Conservation (phyloP, 2,797 vertebrate species). For the Paedocypris micromegethes region DNA sequence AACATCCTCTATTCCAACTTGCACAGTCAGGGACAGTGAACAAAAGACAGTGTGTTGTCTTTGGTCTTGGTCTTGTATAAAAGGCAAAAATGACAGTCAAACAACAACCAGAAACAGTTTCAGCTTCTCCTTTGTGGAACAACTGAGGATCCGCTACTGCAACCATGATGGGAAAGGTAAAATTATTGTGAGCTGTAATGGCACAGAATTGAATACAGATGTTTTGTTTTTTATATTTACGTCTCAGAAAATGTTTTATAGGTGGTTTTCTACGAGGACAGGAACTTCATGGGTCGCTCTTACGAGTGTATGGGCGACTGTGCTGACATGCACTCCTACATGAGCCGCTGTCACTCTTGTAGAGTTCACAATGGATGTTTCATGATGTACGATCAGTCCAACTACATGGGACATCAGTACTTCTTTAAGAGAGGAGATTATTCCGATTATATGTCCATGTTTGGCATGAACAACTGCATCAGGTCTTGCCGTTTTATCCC, state of each 20-base stretch:
- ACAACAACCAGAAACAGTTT: conserved; percentile 17
- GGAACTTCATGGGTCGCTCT: conserved; percentile 64
- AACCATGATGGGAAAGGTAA: conserved; percentile 15
- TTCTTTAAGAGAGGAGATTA: conserved; percentile 66
- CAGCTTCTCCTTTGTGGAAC: conserved; percentile 6
- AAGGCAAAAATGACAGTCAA: conserved; percentile 8
- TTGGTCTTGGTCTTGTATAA: conserved; percentile 35
- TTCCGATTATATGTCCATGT: conserved; percentile 61
- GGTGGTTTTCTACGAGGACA: conserved; percentile 74
- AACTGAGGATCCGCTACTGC: neutral
- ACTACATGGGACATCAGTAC: conserved; percentile 62
- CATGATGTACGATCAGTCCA: conserved; percentile 65
- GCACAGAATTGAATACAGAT: neutral
- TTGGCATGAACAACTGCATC: conserved; percentile 55
- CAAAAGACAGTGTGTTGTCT: conserved; percentile 22
- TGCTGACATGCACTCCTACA: conserved; percentile 57
- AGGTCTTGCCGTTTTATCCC: conserved; percentile 60
- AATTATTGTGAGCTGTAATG: neutral
- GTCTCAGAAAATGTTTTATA: conserved; percentile 42
- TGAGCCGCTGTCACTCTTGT: conserved; percentile 67
- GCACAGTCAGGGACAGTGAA: conserved; percentile 39
- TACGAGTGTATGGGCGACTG: conserved; percentile 65
- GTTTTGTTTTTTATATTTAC: neutral
- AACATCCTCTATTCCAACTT: conserved; percentile 30
- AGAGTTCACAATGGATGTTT: conserved; percentile 68